Conservation (phyloP, 1,140 invertebrate genomes). For the Papilio machaon region DNA sequence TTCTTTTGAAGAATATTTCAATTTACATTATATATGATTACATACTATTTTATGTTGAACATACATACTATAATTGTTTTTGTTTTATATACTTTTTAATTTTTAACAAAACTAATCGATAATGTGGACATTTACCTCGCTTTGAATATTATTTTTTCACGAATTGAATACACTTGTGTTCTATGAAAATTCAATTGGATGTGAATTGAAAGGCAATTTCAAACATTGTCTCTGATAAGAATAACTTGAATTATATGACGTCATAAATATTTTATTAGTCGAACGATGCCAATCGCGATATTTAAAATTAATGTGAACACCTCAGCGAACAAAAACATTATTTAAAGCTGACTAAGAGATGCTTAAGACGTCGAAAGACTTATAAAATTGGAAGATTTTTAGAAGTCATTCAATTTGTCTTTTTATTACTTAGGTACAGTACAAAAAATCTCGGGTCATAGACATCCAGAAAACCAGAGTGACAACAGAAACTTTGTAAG, state of each 20-base stretch:
- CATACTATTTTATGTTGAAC: not conserved
- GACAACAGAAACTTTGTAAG: too few relatives aligned
- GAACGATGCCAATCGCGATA: not conserved
- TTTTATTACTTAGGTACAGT: too few relatives aligned
- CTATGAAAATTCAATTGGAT: not conserved
- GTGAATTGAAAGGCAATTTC: not conserved
- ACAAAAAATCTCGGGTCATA: too few relatives aligned
- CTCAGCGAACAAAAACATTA: not conserved
- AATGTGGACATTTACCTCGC: not conserved
- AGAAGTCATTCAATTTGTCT: not conserved
- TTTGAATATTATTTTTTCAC: too few relatives aligned
- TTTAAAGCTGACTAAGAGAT: not conserved
- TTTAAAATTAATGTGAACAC: slow-evolving; percentile 9
- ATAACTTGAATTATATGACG: not conserved
- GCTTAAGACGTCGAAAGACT: not conserved
- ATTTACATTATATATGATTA: not conserved
- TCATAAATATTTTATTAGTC: not conserved
- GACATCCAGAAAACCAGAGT: too few relatives aligned
- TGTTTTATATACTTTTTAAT: not conserved
- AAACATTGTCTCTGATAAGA: not conserved
- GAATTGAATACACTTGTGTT: not conserved
- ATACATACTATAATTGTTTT: not conserved
- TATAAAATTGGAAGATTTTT: not conserved
- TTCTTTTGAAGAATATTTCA: not conserved
- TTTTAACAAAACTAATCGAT: too few relatives aligned